These are phyloP conservation scores for Holcopasites calliopsidis DNA, from an alignment of 1,140 invertebrate species.

Conservation along the genomic window DNA sequence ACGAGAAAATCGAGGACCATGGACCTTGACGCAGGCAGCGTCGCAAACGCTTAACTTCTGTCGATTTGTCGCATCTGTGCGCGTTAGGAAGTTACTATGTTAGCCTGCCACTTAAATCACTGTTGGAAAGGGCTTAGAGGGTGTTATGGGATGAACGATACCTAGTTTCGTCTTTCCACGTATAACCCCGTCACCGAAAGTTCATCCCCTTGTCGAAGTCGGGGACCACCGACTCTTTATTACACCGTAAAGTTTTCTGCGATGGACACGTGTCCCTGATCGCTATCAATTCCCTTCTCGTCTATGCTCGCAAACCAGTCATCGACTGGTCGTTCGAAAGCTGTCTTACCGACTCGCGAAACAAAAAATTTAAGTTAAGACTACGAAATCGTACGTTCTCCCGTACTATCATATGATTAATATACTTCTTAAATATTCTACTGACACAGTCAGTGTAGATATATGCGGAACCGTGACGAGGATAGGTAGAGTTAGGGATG, in stretches of 20 bases:
- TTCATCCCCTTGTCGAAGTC: constrained; percentile 53
- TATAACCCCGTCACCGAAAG: constrained; percentile 65
- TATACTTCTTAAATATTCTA: too few relatives aligned
- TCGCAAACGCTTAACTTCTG: constrained; percentile 71
- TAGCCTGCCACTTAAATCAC: constrained; percentile 76
- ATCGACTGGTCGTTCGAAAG: background rate
- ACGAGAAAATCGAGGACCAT: constrained; percentile 42
- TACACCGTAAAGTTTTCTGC: constrained; percentile 59
- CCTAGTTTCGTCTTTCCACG: constrained; percentile 29
- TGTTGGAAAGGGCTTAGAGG: constrained; percentile 54
- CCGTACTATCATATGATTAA: too few relatives aligned
- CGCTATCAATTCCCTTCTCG: constrained; percentile 31
- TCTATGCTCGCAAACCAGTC: background rate
- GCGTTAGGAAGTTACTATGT: constrained; percentile 73
- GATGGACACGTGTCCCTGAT: constrained; percentile 54
- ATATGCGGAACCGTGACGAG: too few relatives aligned
- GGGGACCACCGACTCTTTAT: constrained; percentile 61
- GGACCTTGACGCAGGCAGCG: constrained; percentile 63
- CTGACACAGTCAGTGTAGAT: too few relatives aligned
- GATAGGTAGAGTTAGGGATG: too few relatives aligned
- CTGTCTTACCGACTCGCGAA: background rate
- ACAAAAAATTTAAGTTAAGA: too few relatives aligned
- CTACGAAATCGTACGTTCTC: too few relatives aligned
- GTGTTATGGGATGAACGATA: constrained; percentile 41
- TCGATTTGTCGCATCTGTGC: constrained; percentile 80